Conservation (phyloP, 2,113 vertebrate species). For the Protobothrops flavoviridis region DNA sequence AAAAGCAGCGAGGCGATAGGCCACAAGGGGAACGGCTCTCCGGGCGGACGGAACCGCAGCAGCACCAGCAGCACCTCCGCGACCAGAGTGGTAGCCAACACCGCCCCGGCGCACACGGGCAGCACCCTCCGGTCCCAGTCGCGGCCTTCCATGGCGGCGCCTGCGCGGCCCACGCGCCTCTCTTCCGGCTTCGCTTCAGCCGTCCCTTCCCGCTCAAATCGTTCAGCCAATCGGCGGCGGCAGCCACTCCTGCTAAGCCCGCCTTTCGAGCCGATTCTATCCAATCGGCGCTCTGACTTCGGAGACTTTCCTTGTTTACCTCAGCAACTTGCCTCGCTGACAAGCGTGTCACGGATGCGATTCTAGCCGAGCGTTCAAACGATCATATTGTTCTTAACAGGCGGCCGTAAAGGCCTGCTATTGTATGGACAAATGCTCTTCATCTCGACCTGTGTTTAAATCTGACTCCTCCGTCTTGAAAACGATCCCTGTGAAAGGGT, state of each 20-base stretch:
- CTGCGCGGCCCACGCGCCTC: no score
- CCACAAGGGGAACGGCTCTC: neutral
- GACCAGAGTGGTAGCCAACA: conserved; percentile 2
- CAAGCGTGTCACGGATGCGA: neutral
- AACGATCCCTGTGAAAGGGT: no score
- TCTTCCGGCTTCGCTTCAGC: neutral
- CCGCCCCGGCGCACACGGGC: neutral
- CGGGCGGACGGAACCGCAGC: neutral
- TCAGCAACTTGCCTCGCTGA: neutral
- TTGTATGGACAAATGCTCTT: neutral
- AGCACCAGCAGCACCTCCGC: neutral
- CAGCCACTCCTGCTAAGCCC: accelerated
- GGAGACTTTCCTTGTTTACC: neutral
- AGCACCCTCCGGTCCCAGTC: neutral
- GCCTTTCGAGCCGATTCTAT: neutral
- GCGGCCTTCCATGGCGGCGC: neutral
- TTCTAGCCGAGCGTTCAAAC: neutral
- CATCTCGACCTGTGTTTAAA: neutral
- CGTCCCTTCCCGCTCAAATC: no score
- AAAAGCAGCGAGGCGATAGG: neutral
- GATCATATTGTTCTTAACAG: neutral
- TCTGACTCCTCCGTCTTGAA: neutral
- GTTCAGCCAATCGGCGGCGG: neutral
- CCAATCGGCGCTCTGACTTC: neutral
- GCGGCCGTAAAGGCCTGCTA: neutral